Evolutionary conservation across 2,888 invertebrate species (phyloP).

Genomic region (Griposia aprilina): DNA sequence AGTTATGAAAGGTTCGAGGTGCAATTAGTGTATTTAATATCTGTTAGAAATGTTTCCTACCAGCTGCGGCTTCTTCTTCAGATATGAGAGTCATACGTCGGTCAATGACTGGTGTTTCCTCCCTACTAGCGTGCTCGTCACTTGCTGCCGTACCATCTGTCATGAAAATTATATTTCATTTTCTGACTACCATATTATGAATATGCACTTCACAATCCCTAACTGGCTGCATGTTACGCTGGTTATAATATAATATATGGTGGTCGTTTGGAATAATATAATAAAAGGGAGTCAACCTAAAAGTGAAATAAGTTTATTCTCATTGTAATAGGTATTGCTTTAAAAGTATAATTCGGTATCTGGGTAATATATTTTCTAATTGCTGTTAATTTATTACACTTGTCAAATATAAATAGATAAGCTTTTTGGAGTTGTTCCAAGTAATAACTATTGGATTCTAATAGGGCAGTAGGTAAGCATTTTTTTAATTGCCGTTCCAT

Average conservation of each 20-base stretch:
- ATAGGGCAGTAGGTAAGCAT: constrained; percentile 9
- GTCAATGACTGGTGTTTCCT: constrained; percentile 81
- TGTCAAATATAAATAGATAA: constrained; percentile 45
- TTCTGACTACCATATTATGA: constrained; percentile 18
- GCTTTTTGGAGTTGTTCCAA: constrained; percentile 60
- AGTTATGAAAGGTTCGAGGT: constrained; percentile 49
- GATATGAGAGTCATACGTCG: constrained; percentile 86
- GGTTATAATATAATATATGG: no score
- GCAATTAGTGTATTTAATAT: constrained; percentile 38
- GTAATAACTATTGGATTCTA: constrained; percentile 38
- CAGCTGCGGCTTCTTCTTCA: constrained; percentile 74
- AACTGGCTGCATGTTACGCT: constrained; percentile 9
- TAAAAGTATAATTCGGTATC: constrained; percentile 9
- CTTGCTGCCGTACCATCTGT: constrained; percentile 82
- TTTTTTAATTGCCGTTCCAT: not conserved
- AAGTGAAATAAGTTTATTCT: not conserved
- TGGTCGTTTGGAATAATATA: constrained; percentile 13
- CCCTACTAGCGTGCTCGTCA: constrained; percentile 77
- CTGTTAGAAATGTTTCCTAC: constrained; percentile 68
- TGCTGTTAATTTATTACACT: constrained; percentile 39
- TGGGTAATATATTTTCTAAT: constrained; percentile 19
- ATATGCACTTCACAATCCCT: constrained; percentile 3
- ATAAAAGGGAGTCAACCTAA: constrained; percentile 22
- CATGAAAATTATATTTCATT: constrained; percentile 66
- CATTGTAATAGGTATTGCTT: not conserved